phyloP scores from a whole-genome alignment of 1,140 invertebrate species.

The Arion vulgaris region DNA sequence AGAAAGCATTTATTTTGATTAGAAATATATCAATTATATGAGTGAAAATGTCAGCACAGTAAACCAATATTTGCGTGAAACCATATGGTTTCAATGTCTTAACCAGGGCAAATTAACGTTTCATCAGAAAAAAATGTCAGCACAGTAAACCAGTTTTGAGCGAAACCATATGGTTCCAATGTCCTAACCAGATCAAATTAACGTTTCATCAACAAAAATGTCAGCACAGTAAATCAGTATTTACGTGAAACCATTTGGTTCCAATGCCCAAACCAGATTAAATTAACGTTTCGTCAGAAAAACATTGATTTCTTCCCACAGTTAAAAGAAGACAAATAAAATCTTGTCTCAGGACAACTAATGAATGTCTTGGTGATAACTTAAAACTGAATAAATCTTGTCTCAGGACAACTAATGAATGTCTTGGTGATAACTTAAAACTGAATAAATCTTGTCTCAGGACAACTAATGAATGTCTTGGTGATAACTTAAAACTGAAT shows the following conservation, averaged over 20 bases:
- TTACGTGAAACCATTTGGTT: neutral
- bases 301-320: slow-evolving; percentile 1
- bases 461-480: no score
- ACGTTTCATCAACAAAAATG: no score
- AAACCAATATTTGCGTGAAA: neutral
- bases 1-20: no score
- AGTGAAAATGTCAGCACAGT: neutral
- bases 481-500: no score
- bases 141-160: no score
- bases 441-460: no score
- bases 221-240: neutral
- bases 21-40: no score
- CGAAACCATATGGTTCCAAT: no score
- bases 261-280: neutral
- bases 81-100: neutral
- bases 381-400: neutral
- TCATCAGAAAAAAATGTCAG: neutral
- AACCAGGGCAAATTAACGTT: neutral
- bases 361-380: neutral
- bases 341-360: neutral
- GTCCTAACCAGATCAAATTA: no score
- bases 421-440: no score
- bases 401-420: no score
- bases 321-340: neutral
- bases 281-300: neutral